A percentile compares a stretch with the other conserved stretches of the same genome.
phyloP scores from a whole-genome alignment of 1,140 invertebrate genomes.

The Phymastichus coffea region DNA sequence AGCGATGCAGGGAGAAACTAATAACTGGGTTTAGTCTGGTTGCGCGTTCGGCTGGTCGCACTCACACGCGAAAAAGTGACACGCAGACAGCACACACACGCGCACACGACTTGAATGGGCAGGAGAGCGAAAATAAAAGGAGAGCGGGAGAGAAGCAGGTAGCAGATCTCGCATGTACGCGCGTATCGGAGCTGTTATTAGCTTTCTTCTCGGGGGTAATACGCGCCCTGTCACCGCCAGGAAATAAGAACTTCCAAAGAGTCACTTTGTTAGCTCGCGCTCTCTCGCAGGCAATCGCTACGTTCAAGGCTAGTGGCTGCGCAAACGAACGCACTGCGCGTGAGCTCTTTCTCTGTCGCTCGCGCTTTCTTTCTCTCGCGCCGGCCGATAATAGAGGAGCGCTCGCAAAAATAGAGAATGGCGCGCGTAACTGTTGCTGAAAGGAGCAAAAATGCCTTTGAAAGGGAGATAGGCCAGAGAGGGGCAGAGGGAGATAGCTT shows the following conservation, averaged over 20 bases:
- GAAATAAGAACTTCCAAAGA: slow-evolving; percentile 42
- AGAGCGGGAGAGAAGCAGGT: slow-evolving; percentile 2
- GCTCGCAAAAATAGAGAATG: slow-evolving; percentile 1
- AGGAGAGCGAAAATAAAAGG: no score
- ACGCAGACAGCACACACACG: slow-evolving; percentile 19
- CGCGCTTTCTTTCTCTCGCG: not conserved
- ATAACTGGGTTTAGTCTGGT: slow-evolving; percentile 11
- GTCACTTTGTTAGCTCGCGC: slow-evolving; percentile 38
- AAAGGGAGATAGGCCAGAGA: not conserved
- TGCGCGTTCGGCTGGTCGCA: not conserved
- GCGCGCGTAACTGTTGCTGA: not conserved
- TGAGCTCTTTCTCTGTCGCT: no score
- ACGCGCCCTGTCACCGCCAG: slow-evolving; percentile 52
- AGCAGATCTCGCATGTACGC: not conserved
- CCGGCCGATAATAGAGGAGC: not conserved
- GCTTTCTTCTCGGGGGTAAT: slow-evolving; percentile 49
- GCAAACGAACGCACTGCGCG: not conserved
- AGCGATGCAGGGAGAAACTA: not conserved
- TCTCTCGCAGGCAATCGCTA: slow-evolving; percentile 4
- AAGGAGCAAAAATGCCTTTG: not conserved
- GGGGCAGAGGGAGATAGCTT: not conserved
- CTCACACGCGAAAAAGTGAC: not conserved
- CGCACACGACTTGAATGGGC: not conserved
- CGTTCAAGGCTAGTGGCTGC: not conserved
- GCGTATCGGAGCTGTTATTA: slow-evolving; percentile 48